A percentile compares a stretch with the other conserved stretches of the same genome.
Conservation (phyloP, 2,888 invertebrate genomes). For the Dione vanillae region DNA sequence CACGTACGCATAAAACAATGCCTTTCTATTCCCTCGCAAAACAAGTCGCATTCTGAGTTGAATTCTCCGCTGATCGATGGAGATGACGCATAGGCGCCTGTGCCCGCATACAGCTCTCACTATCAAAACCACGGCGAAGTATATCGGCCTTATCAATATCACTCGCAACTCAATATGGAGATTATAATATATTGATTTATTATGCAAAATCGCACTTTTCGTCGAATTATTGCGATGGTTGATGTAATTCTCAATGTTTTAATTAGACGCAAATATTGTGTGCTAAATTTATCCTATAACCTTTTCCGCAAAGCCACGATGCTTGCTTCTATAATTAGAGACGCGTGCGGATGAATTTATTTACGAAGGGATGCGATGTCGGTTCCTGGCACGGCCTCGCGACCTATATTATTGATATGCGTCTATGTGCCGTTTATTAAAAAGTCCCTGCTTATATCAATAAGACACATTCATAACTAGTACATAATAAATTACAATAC, state of each 20-base stretch:
- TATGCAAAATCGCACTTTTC: neutral
- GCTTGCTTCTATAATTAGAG: constrained; percentile 62
- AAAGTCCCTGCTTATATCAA: constrained; percentile 26
- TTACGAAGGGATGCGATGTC: constrained; percentile 63
- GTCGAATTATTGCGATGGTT: neutral
- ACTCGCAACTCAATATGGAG: constrained; percentile 44
- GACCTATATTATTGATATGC: constrained; percentile 62
- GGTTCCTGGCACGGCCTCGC: constrained; percentile 64
- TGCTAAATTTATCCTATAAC: constrained; percentile 41
- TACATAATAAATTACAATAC: too few species aligned
- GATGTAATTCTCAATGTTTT: constrained; percentile 29
- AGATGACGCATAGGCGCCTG: constrained; percentile 60
- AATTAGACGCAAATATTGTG: constrained; percentile 37
- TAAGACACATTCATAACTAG: neutral
- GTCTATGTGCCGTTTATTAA: constrained; percentile 42
- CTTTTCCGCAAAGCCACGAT: constrained; percentile 46
- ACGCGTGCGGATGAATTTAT: constrained; percentile 65
- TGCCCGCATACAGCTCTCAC: constrained; percentile 51
- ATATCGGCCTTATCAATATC: constrained; percentile 58
- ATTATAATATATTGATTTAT: constrained; percentile 35
- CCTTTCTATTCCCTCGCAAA: constrained; percentile 23
- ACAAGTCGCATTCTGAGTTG: constrained; percentile 25
- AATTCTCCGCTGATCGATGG: constrained; percentile 54
- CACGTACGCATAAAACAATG: constrained; percentile 28
- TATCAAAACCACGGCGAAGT: constrained; percentile 57